Evolutionary conservation across 2,113 vertebrate genomes (phyloP), one percentile per base, ranked within the genome.

Genomic region (Siniperca chuatsi): DNA sequence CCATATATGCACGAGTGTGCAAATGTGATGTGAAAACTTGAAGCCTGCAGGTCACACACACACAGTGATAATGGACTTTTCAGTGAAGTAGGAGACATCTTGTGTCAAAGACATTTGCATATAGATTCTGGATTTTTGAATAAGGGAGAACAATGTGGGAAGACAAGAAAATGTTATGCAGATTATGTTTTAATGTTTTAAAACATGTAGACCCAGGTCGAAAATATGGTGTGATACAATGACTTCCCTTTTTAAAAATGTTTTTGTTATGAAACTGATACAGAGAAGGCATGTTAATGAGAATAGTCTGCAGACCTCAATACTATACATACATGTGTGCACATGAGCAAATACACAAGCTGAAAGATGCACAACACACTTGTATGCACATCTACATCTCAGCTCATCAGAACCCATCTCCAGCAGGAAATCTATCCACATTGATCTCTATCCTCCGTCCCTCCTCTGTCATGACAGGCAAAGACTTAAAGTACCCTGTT

Each of bases 371-470:
- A 66, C 58, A 86, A 62, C 76, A 64, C 52, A 64, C 52, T 74
- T 69, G 60, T 65, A 64, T 23, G 60, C 48, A 90, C 25, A 84
- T 57, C 58, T 48, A 64, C 73, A 68, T 33, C 20, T 76, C 40
- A 78, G 23, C 65, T 60, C 62, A 54, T 66, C 70, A 75, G 80
- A 73, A 68, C 25, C 57, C 75, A 69, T 87, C 81, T 79, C 72
- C 40, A 71, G 55, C 57, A 91, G 75, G 82, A 92, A 90, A 92
- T 93, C 89, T 73, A 82, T 90, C 78, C 71, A 58, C 72, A 90
- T 85, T 84, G 75, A 91, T 92, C 75, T 77, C 76, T 67, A 64
- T 64, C 60, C 78, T 75, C 54, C 37, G 25, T 52, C 37, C 57
- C 68, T 84, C 46, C 60, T 66, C 62, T 75, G 21, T 50, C 62